Evolutionary conservation across 2,797 vertebrate species (phyloP).

Genomic region (Squalus acanthias): DNA sequence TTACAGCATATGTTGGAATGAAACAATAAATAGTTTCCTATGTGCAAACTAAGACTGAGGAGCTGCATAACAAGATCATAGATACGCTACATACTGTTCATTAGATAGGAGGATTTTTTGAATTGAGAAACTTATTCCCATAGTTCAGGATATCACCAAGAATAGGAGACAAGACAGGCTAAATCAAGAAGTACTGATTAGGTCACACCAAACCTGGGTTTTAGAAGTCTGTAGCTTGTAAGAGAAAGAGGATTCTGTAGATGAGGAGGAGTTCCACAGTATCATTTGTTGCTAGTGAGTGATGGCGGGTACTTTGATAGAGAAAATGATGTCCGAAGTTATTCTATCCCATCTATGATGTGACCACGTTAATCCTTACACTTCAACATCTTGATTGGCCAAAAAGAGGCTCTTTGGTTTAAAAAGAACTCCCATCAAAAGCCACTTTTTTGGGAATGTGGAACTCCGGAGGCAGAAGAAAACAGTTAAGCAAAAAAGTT

Average conservation of each 20-base stretch:
- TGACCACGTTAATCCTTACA: neutral
- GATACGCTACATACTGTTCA: neutral
- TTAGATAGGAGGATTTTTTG: neutral
- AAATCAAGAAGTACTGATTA: neutral
- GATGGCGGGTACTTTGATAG: neutral
- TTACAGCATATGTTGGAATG: neutral
- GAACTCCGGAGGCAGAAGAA: neutral
- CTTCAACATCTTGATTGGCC: neutral
- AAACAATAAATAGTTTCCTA: neutral
- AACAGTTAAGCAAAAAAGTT: neutral
- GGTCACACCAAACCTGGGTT: neutral
- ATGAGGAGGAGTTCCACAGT: too few relatives aligned
- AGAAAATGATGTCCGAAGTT: neutral
- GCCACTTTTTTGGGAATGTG: neutral
- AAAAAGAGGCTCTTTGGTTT: neutral
- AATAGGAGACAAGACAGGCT: neutral
- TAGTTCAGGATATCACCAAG: neutral
- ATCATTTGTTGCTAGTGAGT: neutral
- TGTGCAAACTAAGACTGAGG: neutral
- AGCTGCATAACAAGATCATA: neutral
- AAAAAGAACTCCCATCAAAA: neutral
- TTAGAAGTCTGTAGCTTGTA: neutral
- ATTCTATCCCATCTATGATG: neutral
- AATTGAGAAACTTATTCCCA: neutral
- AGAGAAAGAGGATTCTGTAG: neutral